Percentiles rank a stretch among this genome's conserved stretches.
Conservation (phyloP, 2,113 vertebrate species). For the Mustela lutreola region DNA sequence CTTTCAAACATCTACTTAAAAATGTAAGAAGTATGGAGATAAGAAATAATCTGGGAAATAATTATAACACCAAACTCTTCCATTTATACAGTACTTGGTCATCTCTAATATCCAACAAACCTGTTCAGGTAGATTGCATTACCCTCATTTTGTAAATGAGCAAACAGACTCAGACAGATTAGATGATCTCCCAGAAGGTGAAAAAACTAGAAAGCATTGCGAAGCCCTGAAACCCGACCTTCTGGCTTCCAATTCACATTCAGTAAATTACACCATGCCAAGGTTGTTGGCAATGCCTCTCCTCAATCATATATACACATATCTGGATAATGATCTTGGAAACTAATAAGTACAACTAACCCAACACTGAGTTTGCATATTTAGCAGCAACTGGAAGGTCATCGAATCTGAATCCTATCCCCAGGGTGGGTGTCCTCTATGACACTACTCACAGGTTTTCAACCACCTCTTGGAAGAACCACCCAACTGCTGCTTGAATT, state of each 20-base stretch:
- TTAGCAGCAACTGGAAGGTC: background rate
- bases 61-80: background rate
- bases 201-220: background rate
- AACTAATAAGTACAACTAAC: too few relatives aligned
- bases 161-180: background rate
- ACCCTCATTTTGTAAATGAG: background rate
- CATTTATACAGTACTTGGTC: background rate
- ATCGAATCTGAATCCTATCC: background rate
- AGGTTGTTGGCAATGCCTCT: background rate
- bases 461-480: background rate
- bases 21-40: background rate
- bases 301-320: background rate
- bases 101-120: background rate
- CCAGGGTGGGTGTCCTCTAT: accelerated
- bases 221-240: background rate
- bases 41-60: background rate
- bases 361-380: too few relatives aligned
- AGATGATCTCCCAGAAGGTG: background rate
- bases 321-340: background rate
- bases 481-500: background rate
- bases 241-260: background rate
- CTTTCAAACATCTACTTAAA: conserved; percentile 58
- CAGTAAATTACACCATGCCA: background rate
- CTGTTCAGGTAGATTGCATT: background rate
- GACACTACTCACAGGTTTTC: too few relatives aligned